A percentile compares a stretch with the other conserved stretches of the same genome.
Evolutionary conservation across 2,797 vertebrate species (phyloP).

Genomic region (Nothura maculosa): DNA sequence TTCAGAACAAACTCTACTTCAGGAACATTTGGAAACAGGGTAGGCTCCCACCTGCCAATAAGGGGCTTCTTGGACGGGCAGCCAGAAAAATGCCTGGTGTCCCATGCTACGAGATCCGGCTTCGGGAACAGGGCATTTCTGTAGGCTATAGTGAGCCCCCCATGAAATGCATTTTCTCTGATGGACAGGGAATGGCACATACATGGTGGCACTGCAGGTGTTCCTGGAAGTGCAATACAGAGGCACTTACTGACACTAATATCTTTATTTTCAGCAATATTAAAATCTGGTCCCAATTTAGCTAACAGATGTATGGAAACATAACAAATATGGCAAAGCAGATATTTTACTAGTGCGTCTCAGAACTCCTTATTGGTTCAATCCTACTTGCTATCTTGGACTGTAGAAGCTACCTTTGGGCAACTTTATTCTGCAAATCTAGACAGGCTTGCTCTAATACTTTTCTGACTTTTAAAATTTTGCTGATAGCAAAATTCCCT

Average conservation of each 20-base stretch:
- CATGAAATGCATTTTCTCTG: background rate
- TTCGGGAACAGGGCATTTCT: background rate
- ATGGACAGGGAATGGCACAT: background rate
- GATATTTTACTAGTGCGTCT: conserved; percentile 4
- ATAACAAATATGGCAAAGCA: conserved; percentile 30
- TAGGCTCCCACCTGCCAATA: background rate
- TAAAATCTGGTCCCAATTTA: conserved; percentile 29
- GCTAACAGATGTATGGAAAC: background rate
- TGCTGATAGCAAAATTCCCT: conserved; percentile 50
- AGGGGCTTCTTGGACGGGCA: background rate
- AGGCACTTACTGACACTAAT: background rate
- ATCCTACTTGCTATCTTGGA: background rate
- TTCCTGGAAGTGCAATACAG: background rate
- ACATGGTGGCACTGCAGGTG: background rate
- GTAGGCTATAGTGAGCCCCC: background rate
- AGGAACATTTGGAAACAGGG: background rate
- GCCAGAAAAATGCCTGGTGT: background rate
- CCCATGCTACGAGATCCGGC: background rate
- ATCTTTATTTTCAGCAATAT: background rate
- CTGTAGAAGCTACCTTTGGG: background rate
- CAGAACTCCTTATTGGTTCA: background rate
- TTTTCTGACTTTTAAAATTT: conserved; percentile 4
- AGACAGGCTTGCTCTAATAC: background rate
- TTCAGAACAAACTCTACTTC: background rate
- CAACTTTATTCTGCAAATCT: conserved; percentile 5